phyloP scores from a whole-genome alignment of 2,797 vertebrate species.

The Pteropus rufus region DNA sequence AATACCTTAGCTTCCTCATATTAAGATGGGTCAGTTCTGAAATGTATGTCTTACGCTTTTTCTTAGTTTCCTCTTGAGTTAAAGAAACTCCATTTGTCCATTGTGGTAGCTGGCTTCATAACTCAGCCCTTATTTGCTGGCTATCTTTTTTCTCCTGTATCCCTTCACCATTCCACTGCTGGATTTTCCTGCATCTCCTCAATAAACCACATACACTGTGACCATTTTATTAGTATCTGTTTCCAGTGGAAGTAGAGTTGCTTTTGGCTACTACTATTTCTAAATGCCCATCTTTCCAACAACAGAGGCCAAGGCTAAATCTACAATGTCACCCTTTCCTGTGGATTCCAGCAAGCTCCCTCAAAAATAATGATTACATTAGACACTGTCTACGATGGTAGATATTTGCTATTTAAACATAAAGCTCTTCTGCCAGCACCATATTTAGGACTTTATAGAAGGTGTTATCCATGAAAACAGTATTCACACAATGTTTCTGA shows the following conservation, averaged over 20 bases:
- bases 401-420: neutral
- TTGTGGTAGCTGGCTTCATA: neutral
- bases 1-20: neutral
- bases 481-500: neutral
- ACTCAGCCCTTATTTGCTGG: neutral
- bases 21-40: neutral
- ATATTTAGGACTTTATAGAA: neutral
- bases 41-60: neutral
- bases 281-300: neutral
- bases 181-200: neutral
- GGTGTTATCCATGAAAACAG: neutral
- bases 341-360: neutral
- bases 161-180: neutral
- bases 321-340: neutral
- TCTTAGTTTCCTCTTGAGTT: neutral
- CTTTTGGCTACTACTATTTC: neutral
- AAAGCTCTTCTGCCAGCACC: neutral
- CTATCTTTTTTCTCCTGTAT: neutral
- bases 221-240: neutral
- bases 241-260: neutral
- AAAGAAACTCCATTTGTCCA: neutral
- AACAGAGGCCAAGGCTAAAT: neutral
- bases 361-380: neutral
- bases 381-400: neutral
- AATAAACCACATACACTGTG: neutral